These are phyloP conservation scores for Caranx melampygus DNA, from an alignment of 2,113 vertebrate species.

Conservation along the genomic window DNA sequence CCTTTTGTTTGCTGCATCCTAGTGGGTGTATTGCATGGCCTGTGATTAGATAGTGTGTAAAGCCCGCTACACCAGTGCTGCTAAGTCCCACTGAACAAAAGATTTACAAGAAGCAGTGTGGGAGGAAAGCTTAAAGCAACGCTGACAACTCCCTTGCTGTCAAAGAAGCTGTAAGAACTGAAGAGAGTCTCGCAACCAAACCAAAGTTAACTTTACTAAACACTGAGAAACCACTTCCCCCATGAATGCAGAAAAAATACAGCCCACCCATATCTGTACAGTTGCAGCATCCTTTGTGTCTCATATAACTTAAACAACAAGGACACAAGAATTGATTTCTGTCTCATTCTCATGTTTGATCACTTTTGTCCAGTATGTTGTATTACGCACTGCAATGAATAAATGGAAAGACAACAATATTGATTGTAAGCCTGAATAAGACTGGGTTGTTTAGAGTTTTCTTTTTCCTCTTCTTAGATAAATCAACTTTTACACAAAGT, in stretches of 20 bases:
- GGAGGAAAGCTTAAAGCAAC: slow-evolving; percentile 50
- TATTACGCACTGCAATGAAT: neutral
- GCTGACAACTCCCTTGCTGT: slow-evolving; percentile 46
- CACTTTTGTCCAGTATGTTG: no score
- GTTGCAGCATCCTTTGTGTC: no score
- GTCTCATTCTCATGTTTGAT: no score
- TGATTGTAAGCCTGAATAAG: neutral
- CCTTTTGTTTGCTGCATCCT: neutral
- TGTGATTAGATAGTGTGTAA: slow-evolving; percentile 3
- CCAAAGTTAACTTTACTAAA: slow-evolving; percentile 25
- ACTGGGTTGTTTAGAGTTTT: neutral
- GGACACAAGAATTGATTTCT: no score
- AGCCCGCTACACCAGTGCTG: slow-evolving; percentile 10
- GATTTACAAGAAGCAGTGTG: slow-evolving; percentile 52
- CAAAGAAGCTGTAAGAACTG: slow-evolving; percentile 27
- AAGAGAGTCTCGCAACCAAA: slow-evolving; percentile 27
- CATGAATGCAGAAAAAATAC: neutral
- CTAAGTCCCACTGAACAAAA: slow-evolving; percentile 54
- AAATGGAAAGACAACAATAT: neutral
- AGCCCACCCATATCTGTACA: no score
- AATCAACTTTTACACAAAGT: slow-evolving; percentile 29
- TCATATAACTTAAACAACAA: no score
- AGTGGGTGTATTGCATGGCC: neutral
- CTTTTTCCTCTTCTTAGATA: neutral
- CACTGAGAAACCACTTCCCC: neutral